Conservation (phyloP, 2,888 invertebrate species). For the Tryphoninae sp. region DNA sequence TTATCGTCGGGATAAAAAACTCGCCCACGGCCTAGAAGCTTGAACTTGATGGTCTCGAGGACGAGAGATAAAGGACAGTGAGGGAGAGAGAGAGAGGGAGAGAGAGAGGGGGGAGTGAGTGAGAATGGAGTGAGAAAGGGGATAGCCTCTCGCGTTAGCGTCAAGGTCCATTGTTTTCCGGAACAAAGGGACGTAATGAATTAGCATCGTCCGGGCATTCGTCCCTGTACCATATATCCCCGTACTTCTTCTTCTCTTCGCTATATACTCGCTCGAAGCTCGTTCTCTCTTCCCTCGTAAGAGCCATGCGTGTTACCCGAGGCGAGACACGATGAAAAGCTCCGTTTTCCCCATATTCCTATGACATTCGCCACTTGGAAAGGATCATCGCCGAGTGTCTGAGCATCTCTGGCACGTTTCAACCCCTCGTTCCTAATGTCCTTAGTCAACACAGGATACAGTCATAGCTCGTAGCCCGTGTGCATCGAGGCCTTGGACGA, state of each 20-base stretch:
- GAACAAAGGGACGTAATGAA: conserved; percentile 73
- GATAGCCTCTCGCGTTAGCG: conserved; percentile 18
- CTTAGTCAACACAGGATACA: conserved; percentile 2
- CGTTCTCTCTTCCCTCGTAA: background rate
- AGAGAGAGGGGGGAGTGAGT: background rate
- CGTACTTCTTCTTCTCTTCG: background rate
- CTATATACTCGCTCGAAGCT: background rate
- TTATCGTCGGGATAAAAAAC: conserved; percentile 1
- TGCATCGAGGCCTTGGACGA: background rate
- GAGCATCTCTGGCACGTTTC: conserved; percentile 10
- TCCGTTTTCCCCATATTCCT: background rate
- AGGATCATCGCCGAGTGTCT: conserved; percentile 19
- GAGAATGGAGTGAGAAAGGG: conserved; percentile 7
- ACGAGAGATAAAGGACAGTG: conserved; percentile 7
- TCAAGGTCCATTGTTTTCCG: conserved; percentile 68
- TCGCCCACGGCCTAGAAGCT: background rate
- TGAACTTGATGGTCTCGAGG: background rate
- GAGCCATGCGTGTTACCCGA: background rate
- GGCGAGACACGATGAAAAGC: background rate
- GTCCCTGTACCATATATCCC: background rate
- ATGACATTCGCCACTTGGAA: background rate
- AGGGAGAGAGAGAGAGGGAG: background rate
- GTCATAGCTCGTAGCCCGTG: background rate
- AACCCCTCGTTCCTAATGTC: background rate
- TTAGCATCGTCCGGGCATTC: conserved; percentile 64